Conservation (phyloP, 1,140 invertebrate genomes). For the Zaprionus camerounensis region DNA sequence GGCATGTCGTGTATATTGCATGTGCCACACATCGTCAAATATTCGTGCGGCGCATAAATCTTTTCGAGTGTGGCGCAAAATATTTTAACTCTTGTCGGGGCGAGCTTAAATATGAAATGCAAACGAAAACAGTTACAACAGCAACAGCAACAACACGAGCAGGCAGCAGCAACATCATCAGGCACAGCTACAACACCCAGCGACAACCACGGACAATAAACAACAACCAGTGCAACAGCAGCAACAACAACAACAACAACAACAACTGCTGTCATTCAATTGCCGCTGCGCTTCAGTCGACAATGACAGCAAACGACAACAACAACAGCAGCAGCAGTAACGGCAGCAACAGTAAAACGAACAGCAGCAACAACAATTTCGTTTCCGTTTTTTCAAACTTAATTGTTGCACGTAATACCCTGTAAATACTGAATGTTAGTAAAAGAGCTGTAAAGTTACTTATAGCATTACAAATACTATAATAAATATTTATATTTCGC, state of each 20-base stretch:
- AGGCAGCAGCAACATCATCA: constrained; percentile 13
- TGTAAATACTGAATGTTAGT: background rate
- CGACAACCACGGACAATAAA: constrained; percentile 12
- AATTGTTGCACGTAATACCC: constrained; percentile 25
- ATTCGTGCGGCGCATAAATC: constrained; percentile 54
- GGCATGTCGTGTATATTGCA: constrained; percentile 28
- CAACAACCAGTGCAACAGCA: constrained; percentile 1
- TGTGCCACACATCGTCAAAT: constrained; percentile 49
- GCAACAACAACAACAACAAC: constrained; percentile 18
- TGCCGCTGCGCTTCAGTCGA: constrained; percentile 39
- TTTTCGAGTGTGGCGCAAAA: constrained; percentile 42
- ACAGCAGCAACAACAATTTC: constrained; percentile 32
- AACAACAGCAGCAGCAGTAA: constrained; percentile 13
- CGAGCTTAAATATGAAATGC: constrained; percentile 50
- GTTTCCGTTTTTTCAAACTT: constrained; percentile 35
- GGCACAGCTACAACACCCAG: constrained; percentile 4
- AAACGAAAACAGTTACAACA: constrained; percentile 22
- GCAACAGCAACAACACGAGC: constrained; percentile 16
- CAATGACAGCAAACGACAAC: constrained; percentile 30
- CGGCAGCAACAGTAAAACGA: constrained; percentile 7
- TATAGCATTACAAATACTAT: too few relatives aligned
- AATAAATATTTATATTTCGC: background rate
- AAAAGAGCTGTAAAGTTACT: background rate
- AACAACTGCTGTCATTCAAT: constrained; percentile 37
- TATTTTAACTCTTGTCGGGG: constrained; percentile 48